Evolutionary conservation across 2,797 vertebrate species (phyloP).

Genomic region (Netta rufina): DNA sequence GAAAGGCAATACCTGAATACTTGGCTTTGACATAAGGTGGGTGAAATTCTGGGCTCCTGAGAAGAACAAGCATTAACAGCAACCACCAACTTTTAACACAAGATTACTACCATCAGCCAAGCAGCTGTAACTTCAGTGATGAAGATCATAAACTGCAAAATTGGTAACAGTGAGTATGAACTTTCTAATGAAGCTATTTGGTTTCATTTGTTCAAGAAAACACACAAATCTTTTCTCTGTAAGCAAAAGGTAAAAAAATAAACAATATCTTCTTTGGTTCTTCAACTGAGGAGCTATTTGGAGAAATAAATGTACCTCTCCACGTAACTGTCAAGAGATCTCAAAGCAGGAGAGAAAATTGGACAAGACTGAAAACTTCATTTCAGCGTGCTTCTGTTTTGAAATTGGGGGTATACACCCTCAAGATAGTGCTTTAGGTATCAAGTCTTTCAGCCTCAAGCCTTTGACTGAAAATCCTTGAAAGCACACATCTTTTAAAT

Average conservation of each 20-base stretch:
- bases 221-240: background rate
- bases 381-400: background rate
- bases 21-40: background rate
- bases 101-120: background rate
- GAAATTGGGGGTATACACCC: background rate
- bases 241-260: background rate
- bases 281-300: background rate
- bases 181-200: background rate
- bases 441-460: background rate
- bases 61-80: background rate
- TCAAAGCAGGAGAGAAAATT: background rate
- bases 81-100: background rate
- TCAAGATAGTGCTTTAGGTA: background rate
- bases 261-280: background rate
- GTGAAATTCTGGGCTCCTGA: background rate
- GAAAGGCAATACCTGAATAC: background rate
- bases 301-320: background rate
- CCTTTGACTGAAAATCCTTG: background rate
- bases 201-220: background rate
- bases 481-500: background rate
- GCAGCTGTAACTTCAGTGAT: background rate
- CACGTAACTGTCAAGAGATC: background rate
- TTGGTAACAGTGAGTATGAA: fast-evolving
- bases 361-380: background rate
- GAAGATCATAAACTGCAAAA: background rate